Base-by-base conservation (phyloP, 2,113 vertebrate species). In the Platysteira castanea region DNA sequence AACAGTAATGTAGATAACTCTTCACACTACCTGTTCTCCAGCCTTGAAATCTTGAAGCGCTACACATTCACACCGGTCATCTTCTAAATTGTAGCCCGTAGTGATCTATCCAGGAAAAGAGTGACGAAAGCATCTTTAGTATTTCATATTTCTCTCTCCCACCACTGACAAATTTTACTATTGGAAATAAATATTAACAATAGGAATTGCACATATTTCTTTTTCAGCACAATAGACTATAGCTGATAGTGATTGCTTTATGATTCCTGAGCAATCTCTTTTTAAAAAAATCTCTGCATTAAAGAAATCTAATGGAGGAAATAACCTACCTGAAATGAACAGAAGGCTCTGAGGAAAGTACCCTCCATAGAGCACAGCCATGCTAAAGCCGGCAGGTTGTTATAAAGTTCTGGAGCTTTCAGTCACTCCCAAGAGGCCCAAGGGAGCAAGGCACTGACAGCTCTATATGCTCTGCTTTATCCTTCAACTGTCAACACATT, bases 1-100 rank as follows among this genome's bases (percentile, higher is more conserved):
- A 81, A 69, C 21, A 33, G 22, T 37, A 41, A 68, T 11, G 13
- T 14, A 77, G 33, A 27, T 22, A 50, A 28, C 17, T 35, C 23
- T 60, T 64, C 57, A 90, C 18, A 35, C 65, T 95, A 99, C 99
- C 99, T 99, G 99, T 84, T 99, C 99, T 9, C 98, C 98, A 70
- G 98, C 96, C 95, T 98, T 99, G 95, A 99, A 99, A 92, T 99
- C 99, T 77, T 98, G 98, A 87, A 99, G 98, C 0, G 99, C 99
- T 41, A 99, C 99, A 73, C 99, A 99, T 92, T 99, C 99, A 44
- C 99, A 99, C 26, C 99, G 98, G 97, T 99, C 99, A n/a, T 99
- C 99, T 96, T 99, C 99, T 92, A 99, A 97, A 96, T 99, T 99
- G 97, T 99, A 99, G 57, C 99, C 99, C 2, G 99, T 99, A 27